Conservation (phyloP, 2,888 invertebrate species). For the Drosophila austrosaltans region DNA sequence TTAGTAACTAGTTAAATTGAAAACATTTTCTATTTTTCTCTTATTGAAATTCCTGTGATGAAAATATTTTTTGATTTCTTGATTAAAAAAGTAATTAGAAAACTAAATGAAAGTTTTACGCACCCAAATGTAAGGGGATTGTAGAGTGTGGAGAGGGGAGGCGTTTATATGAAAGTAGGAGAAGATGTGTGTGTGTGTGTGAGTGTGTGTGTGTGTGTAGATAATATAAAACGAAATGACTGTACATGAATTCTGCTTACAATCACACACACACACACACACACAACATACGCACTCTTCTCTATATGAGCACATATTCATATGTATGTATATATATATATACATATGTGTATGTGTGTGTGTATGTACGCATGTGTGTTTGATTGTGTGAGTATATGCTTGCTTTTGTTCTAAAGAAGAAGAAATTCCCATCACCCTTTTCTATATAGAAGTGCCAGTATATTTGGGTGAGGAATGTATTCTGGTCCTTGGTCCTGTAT, state of each 20-base stretch:
- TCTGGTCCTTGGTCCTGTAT: conserved; percentile 48
- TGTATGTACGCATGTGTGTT: not conserved
- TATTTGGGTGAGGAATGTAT: conserved; percentile 73
- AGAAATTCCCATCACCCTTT: conserved; percentile 56
- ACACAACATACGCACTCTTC: conserved; percentile 29
- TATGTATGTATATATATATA: not conserved
- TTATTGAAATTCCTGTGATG: conserved; percentile 21
- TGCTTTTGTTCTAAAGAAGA: conserved; percentile 56
- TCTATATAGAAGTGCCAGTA: conserved; percentile 13
- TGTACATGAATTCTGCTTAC: conserved; percentile 61
- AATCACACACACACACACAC: conserved; percentile 22
- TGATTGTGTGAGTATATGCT: conserved; percentile 44
- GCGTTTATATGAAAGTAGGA: not conserved
- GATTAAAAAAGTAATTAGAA: conserved; percentile 80
- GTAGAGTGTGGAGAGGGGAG: not conserved
- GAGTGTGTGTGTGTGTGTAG: conserved; percentile 56
- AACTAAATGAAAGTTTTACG: conserved; percentile 80
- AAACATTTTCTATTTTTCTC: not conserved
- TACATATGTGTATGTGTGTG: conserved; percentile 8
- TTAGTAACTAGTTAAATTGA: not conserved
- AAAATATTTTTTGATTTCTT: conserved; percentile 72
- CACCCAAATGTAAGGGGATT: conserved; percentile 16
- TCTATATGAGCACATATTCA: conserved; percentile 24
- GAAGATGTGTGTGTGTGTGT: conserved; percentile 13
- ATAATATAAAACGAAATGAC: conserved; percentile 78